Evolutionary conservation across 2,113 vertebrate genomes (phyloP).

Genomic region (Hippocampus barbouri): DNA sequence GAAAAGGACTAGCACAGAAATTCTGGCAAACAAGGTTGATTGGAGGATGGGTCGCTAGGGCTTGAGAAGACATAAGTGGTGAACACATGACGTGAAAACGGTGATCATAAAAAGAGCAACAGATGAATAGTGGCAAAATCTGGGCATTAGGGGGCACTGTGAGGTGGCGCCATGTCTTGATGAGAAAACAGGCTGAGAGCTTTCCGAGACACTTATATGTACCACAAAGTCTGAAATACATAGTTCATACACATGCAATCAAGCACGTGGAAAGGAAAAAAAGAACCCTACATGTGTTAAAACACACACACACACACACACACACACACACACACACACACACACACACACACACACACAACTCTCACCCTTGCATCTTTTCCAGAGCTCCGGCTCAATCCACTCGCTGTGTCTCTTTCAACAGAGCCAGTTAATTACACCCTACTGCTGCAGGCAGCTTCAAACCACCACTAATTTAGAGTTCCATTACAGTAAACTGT

Average conservation of each 20-base stretch:
- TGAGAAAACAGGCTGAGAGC: conserved; percentile 30
- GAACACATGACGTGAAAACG: conserved; percentile 21
- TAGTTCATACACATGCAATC: conserved; percentile 55
- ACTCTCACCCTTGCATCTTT: conserved; percentile 54
- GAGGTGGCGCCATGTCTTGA: conserved; percentile 52
- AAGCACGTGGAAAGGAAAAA: conserved; percentile 47
- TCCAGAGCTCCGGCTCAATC: conserved; percentile 59
- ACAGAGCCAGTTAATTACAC: conserved; percentile 83
- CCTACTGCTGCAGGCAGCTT: conserved; percentile 80
- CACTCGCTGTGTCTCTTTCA: conserved; percentile 75
- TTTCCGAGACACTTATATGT: conserved; percentile 50
- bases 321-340: conserved; percentile 43
- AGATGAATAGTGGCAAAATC: conserved; percentile 61
- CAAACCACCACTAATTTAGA: conserved; percentile 83
- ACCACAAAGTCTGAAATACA: conserved; percentile 42
- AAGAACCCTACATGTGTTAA: conserved; percentile 46
- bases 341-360: conserved; percentile 46
- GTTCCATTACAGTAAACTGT: conserved; percentile 84
- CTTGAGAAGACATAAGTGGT: conserved; percentile 38
- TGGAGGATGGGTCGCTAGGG: neutral
- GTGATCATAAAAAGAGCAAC: conserved; percentile 16
- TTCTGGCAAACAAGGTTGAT: conserved; percentile 40
- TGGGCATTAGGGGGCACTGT: conserved; percentile 75
- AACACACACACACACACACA: conserved; percentile 44
- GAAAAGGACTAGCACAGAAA: conserved; percentile 57